These are phyloP conservation scores for Enteromius radiatus DNA, from an alignment of 2,797 vertebrate genomes.

Conservation along the genomic window DNA sequence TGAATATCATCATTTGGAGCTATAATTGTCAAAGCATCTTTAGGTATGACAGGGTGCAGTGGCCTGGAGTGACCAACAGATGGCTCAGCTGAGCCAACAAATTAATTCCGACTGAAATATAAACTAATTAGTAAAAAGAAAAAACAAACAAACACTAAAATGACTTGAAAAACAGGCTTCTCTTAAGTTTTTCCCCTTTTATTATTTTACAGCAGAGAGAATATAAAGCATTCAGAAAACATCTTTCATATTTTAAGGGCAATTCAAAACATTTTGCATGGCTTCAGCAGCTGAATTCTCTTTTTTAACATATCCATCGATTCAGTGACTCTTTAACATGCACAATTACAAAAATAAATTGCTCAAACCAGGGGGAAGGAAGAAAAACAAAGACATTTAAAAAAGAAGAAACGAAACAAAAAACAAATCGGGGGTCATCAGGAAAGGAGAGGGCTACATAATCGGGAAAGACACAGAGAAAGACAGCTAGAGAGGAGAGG, in stretches of 20 bases:
- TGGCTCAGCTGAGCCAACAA: not conserved
- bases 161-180: constrained; percentile 68
- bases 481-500: constrained; percentile 67
- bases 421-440: constrained; percentile 63
- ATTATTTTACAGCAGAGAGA: constrained; percentile 99
- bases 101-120: not conserved
- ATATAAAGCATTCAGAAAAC: constrained; percentile 99
- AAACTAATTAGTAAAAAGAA: not conserved
- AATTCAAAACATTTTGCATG: constrained; percentile 99
- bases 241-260: constrained; percentile 99
- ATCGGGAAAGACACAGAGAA: constrained; percentile 74
- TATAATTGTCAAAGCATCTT: not conserved
- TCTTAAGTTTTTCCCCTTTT: constrained; percentile 89
- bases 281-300: constrained; percentile 99
- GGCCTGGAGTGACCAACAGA: not conserved
- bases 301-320: constrained; percentile 98
- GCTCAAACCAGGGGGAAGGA: constrained; percentile 84
- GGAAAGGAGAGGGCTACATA: constrained; percentile 76
- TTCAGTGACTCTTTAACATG: constrained; percentile 99
- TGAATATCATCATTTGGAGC: not conserved
- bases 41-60: not conserved
- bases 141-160: not conserved
- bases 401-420: constrained; percentile 66
- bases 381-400: constrained; percentile 70
- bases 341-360: constrained; percentile 99